These are phyloP conservation scores for Aplochiton taeniatus DNA, from an alignment of 2,797 vertebrate genomes.

Conservation along the genomic window DNA sequence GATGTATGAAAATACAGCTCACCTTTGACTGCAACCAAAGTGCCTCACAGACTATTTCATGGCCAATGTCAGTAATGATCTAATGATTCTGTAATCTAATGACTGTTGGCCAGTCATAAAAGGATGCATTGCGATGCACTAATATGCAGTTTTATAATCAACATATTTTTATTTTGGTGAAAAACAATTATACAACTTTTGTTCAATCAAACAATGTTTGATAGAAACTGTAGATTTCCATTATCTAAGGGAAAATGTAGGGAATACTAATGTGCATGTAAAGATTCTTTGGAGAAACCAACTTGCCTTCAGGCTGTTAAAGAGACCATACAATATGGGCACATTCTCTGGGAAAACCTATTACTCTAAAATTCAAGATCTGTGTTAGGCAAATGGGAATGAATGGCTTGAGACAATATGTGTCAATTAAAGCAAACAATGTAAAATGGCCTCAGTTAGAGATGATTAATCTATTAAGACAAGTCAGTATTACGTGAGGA, in stretches of 20 bases:
- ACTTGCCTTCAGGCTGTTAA: not conserved
- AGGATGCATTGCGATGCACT: constrained; percentile 3
- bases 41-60: constrained; percentile 10
- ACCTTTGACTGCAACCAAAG: constrained; percentile 8
- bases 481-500: constrained; percentile 18
- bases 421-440: constrained; percentile 39
- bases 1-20: constrained; percentile 13
- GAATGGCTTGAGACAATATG: constrained; percentile 33
- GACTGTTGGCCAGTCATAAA: not conserved
- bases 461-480: constrained; percentile 39
- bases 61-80: constrained; percentile 10
- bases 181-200: not conserved
- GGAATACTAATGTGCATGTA: not conserved
- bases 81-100: not conserved
- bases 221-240: no score
- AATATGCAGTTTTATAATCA: not conserved
- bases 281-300: not conserved
- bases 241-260: not conserved
- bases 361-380: constrained; percentile 28
- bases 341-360: not conserved
- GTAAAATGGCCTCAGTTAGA: constrained; percentile 33
- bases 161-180: no score
- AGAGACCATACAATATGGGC: not conserved
- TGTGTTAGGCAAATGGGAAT: constrained; percentile 17
- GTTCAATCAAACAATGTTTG: no score